A percentile compares a stretch with the other conserved stretches of the same genome.
Evolutionary conservation across 2,888 invertebrate species (phyloP).

Genomic region (Drosophila crucigera): DNA sequence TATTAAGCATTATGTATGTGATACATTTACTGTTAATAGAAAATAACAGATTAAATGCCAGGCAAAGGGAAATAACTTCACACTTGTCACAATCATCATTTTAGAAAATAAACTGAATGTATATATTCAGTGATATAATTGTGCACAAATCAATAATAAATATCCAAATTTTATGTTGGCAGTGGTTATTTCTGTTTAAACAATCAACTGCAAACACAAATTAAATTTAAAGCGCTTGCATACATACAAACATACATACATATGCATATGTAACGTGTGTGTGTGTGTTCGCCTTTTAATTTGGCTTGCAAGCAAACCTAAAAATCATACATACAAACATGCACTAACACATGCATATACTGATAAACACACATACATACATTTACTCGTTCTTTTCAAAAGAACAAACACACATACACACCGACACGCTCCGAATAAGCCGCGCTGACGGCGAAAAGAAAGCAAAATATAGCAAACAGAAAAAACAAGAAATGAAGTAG

Average conservation of each 20-base stretch:
- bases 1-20: neutral
- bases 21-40: neutral
- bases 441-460: conserved; percentile 53
- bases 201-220: neutral
- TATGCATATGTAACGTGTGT: neutral
- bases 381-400: conserved; percentile 33
- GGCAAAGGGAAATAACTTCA: neutral
- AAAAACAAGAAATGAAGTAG: conserved; percentile 71
- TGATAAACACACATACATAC: neutral
- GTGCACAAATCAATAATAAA: neutral
- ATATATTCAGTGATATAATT: neutral
- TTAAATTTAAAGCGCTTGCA: neutral
- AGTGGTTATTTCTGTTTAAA: neutral
- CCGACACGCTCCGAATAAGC: conserved; percentile 12
- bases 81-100: neutral
- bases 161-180: neutral
- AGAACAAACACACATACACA: conserved; percentile 18
- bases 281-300: neutral
- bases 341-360: neutral
- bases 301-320: neutral
- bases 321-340: neutral
- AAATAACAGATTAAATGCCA: neutral
- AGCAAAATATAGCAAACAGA: conserved; percentile 50
- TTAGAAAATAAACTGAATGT: neutral
- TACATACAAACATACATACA: neutral